Evolutionary conservation across 1,140 invertebrate genomes (phyloP).

Genomic region (Ridgeia piscesae): DNA sequence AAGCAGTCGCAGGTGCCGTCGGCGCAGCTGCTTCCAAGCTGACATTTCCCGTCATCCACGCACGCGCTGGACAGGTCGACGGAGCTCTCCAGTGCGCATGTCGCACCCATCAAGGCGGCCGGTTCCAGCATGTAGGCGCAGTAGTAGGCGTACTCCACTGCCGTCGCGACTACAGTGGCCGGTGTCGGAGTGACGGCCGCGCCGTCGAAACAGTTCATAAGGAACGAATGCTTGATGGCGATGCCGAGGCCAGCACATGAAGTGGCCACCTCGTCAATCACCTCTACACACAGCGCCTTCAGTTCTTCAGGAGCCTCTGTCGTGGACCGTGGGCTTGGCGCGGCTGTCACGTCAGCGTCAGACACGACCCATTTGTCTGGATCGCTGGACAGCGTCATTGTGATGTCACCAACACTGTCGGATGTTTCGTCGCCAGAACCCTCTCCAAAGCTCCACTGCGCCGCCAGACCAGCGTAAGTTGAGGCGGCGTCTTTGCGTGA

Average conservation of each 20-base stretch:
- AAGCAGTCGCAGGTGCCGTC: constrained; percentile 28
- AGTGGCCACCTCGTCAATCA: not conserved
- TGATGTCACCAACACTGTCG: constrained; percentile 26
- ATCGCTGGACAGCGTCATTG: constrained; percentile 27
- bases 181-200: constrained; percentile 10
- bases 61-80: not conserved
- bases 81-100: not conserved
- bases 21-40: not conserved
- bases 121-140: constrained; percentile 31
- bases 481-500: constrained; percentile 20
- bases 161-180: constrained; percentile 19
- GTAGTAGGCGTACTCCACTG: constrained; percentile 30
- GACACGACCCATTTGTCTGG: constrained; percentile 24
- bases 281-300: not conserved
- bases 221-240: constrained; percentile 26
- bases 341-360: not conserved
- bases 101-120: not conserved
- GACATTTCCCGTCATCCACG: not conserved
- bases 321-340: not conserved
- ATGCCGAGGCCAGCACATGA: constrained; percentile 31
- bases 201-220: constrained; percentile 30
- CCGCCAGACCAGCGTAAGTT: constrained; percentile 24
- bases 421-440: constrained; percentile 25
- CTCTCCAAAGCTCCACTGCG: constrained; percentile 33
- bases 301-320: not conserved